Conservation (phyloP, 1,140 invertebrate genomes). For the Drosophila micromelanica region DNA sequence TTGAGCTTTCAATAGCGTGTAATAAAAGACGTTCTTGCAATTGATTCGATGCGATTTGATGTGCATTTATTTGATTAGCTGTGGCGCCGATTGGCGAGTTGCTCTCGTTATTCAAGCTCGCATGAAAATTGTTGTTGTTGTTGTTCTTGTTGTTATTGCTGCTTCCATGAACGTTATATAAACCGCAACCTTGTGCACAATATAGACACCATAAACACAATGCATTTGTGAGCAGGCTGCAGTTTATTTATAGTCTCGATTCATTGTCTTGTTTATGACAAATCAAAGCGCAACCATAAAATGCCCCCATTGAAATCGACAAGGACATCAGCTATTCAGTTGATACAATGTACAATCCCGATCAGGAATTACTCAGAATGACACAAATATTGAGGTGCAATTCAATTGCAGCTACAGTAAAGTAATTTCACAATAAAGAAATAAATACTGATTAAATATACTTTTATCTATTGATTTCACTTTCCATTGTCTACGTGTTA, state of each 20-base stretch:
- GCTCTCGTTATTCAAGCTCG: constrained; percentile 2
- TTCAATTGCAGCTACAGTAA: too few relatives aligned
- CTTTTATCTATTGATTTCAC: neutral
- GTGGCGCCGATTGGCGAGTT: neutral
- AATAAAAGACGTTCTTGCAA: constrained; percentile 28
- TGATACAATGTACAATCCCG: neutral
- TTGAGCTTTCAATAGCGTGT: constrained; percentile 10
- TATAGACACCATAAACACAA: constrained; percentile 21
- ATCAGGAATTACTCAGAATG: neutral
- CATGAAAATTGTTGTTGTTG: constrained; percentile 2
- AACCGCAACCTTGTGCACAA: constrained; percentile 51
- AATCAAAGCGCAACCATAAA: neutral
- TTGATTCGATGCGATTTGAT: constrained; percentile 29
- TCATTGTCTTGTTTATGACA: constrained; percentile 32
- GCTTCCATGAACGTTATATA: constrained; percentile 10
- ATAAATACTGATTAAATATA: too few relatives aligned
- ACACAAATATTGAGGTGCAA: too few relatives aligned
- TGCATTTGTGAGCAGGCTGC: neutral
- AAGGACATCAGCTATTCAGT: neutral
- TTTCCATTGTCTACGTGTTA: neutral
- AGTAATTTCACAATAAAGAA: too few relatives aligned
- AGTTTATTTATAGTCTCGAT: constrained; percentile 16
- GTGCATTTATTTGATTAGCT: constrained; percentile 15
- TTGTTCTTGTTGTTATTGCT: constrained; percentile 7
- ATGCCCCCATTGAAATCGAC: constrained; percentile 17